Evolutionary conservation across 2,888 invertebrate genomes (phyloP), one percentile per base, ranked within the genome.

Genomic region (Microplitis manilae): DNA sequence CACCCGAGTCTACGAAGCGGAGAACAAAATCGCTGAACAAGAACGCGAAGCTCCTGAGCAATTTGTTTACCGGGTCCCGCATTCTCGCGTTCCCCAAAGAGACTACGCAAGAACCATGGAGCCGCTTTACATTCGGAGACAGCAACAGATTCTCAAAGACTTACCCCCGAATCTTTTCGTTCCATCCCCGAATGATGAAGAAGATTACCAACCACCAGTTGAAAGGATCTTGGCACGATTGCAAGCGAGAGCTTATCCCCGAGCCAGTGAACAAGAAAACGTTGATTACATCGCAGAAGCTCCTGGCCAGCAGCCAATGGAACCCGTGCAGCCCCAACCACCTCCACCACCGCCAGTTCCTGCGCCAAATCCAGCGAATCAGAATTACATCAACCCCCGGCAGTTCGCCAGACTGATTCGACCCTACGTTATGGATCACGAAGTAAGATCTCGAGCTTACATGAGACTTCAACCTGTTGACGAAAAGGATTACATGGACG

Each of bases 271-370:
- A 1, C 86, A 87, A 5, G 81, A 85, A 0, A 89, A 88, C 8
- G 83, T 87, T 61, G 88, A 88, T 65, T 90, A 89, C 41, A 73
- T 87, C 2, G 85, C 88, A 0, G 90, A 90, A 13, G 50, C 50
- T 2, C 50, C 50, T 30, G 30, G 30, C 30, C 30, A 30, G 2
- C 30, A 30, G 50, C 9, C 50, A 13, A 50, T 50, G 50, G 50
- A 50, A 50, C 30, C 30, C 30, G 50, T 50, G 1, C 50, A 50
- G 13, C 50, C 50, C 5, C 50, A 50, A 13, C 13, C 50, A 13
- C 50, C 50, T 50, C 50, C 50, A 2, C 50, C 50, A 4, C 50
- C 50, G 1, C 50, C 50, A 50, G 50, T 13, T 50, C 50, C 50
- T 50, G 50, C 50, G 1, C 50, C 50, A 13, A 13, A 8, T 13